These are phyloP conservation scores for Artibeus lituratus DNA, from an alignment of 2,797 vertebrate genomes.

Conservation along the genomic window DNA sequence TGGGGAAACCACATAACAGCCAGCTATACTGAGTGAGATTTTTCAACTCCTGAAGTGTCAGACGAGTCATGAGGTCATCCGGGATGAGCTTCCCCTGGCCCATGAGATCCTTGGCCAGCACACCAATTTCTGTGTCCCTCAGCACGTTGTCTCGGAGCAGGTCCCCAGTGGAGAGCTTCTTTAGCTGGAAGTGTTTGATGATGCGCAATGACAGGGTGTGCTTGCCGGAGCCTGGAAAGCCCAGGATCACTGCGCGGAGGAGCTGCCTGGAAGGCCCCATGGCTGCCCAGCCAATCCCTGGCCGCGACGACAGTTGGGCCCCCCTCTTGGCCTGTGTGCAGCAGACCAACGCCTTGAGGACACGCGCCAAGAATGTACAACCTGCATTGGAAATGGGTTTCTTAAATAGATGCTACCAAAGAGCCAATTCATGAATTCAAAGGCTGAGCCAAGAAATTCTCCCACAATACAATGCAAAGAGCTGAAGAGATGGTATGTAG, in stretches of 20 bases:
- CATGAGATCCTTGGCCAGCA: constrained; percentile 89
- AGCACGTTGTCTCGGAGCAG: constrained; percentile 86
- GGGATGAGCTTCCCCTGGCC: constrained; percentile 89
- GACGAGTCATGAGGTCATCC: constrained; percentile 86
- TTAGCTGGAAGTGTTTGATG: constrained; percentile 85
- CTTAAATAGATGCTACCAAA: neutral
- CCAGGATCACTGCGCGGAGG: constrained; percentile 88
- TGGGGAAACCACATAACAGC: constrained; percentile 91
- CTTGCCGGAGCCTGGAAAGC: constrained; percentile 89
- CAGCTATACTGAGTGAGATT: constrained; percentile 80
- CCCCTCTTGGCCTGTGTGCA: rapidly evolving
- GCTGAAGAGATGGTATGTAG: neutral
- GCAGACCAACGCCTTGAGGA: rapidly evolving
- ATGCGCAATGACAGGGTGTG: constrained; percentile 86
- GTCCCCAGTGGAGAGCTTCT: constrained; percentile 90
- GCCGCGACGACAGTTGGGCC: rapidly evolving
- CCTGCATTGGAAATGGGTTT: rapidly evolving
- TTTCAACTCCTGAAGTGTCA: constrained; percentile 86
- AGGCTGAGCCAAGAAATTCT: neutral
- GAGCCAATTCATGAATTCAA: neutral
- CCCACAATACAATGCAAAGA: neutral
- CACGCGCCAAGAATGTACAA: rapidly evolving
- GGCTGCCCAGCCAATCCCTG: neutral
- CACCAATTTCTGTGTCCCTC: constrained; percentile 87
- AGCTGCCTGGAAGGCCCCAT: constrained; percentile 76